Evolutionary conservation across 2,888 invertebrate genomes (phyloP), one percentile per base, ranked within the genome.

Genomic region (Troides helena): DNA sequence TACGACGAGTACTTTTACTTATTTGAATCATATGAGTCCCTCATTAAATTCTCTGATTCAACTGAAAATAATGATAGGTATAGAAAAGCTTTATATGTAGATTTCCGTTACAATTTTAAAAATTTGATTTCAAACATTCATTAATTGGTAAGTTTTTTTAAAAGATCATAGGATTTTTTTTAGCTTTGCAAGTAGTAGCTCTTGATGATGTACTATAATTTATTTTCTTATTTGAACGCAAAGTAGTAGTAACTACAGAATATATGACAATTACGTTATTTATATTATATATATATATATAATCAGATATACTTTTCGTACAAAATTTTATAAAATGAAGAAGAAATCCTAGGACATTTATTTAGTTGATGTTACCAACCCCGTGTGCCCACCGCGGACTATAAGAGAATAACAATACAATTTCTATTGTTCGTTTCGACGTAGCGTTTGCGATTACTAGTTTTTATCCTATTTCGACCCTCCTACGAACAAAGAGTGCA

Each of bases 401-500:
- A 63, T 53, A 63, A 68, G 39, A 60, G 59, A 53, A 64, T 68
- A 61, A 57, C 43, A 65, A 61, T 57, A 65, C 36, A 58, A 18
- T 65, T 65, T 61, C 53, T 58, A 68, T 69, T 69, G 69, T 63
- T 36, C 64, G 62, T 62, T 66, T 59, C 59, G 58, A 60, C 59
- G 65, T 25, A 59, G 59, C 65, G 56, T 70, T 59, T 69, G 67
- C 72, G 70, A 71, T 67, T 71, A 72, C 73, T 74, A 71, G 70
- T 72, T 77, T 78, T 77, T 75, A 83, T 81, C 80, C 78, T 75
- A 85, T 86, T 84, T 84, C 74, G 78, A 77, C 77, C 80, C 78
- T 81, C 74, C 74, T 75, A 74, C 76, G 78, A 78, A 80, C 80
- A 83, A 82, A 85, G 80, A 86, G 81, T 82, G 83, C 83, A 81